These are phyloP conservation scores for Pocillopora verrucosa DNA, from an alignment of 64 coral and sea anemone species.

Conservation along the genomic window DNA sequence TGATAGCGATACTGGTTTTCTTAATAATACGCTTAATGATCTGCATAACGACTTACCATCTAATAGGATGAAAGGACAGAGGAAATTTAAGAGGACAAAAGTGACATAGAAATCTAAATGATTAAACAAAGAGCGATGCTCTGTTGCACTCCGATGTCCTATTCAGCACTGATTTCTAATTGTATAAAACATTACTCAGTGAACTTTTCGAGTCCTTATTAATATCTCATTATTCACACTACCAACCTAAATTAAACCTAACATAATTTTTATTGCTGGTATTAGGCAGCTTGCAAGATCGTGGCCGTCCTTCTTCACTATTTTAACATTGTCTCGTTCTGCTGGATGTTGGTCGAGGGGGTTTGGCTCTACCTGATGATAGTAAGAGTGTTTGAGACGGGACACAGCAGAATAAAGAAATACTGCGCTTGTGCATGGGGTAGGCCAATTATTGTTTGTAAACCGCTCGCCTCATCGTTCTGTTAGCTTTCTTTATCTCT, in stretches of 20 bases:
- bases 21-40: background rate
- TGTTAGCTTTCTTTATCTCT: too few species aligned
- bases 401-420: constrained; percentile 77
- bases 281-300: constrained; percentile 73
- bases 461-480: too few species aligned
- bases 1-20: background rate
- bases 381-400: constrained; percentile 82
- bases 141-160: too few species aligned
- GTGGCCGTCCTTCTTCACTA: constrained; percentile 88
- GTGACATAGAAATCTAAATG: too few species aligned
- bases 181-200: too few species aligned
- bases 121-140: too few species aligned
- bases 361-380: constrained; percentile 88
- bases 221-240: too few species aligned
- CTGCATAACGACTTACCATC: background rate
- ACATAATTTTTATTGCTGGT: background rate
- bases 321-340: constrained; percentile 88
- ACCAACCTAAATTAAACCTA: too few species aligned
- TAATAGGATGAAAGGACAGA: background rate
- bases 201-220: too few species aligned
- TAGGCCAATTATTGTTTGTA: constrained; percentile 27
- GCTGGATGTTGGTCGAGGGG: constrained; percentile 93
- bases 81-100: too few species aligned
- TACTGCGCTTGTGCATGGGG: constrained; percentile 84
- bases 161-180: too few species aligned